Evolutionary conservation across 2,888 invertebrate genomes (phyloP).

Genomic region (Tetragonula carbonaria): DNA sequence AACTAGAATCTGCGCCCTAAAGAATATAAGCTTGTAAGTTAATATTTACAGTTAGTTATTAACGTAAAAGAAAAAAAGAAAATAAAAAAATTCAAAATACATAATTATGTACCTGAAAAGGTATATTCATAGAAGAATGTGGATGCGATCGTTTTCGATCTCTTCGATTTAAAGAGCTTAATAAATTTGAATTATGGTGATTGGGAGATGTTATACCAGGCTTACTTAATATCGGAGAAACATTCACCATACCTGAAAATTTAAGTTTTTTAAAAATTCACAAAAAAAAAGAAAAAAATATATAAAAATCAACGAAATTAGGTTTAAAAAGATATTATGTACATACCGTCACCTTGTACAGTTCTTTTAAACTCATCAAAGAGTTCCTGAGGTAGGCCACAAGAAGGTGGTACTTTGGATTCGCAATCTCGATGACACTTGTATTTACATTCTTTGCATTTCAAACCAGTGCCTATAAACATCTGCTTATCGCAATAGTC

Average conservation of each 20-base stretch:
- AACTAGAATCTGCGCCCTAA: slow-evolving; percentile 93
- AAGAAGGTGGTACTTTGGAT: slow-evolving; percentile 95
- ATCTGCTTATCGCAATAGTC: slow-evolving; percentile 95
- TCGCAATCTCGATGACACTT: slow-evolving; percentile 95
- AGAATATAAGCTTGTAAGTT: slow-evolving; percentile 61
- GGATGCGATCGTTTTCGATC: slow-evolving; percentile 86
- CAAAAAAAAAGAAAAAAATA: no score
- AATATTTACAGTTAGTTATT: slow-evolving; percentile 1
- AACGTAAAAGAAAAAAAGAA: neutral
- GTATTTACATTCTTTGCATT: slow-evolving; percentile 98
- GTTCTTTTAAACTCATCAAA: slow-evolving; percentile 93
- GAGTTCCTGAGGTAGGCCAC: slow-evolving; percentile 94
- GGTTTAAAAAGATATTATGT: neutral
- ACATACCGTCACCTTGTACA: slow-evolving; percentile 87
- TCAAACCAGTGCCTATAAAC: slow-evolving; percentile 92
- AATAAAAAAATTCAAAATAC: neutral
- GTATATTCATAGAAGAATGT: slow-evolving; percentile 86
- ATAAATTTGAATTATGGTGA: slow-evolving; percentile 81
- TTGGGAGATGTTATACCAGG: slow-evolving; percentile 83
- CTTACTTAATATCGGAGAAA: slow-evolving; percentile 85
- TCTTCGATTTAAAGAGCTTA: slow-evolving; percentile 82
- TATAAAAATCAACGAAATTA: neutral
- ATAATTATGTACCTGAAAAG: slow-evolving; percentile 85
- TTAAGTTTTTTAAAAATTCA: neutral
- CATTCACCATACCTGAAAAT: slow-evolving; percentile 78